These are phyloP conservation scores for Polietes domitor DNA, from an alignment of 2,888 invertebrate genomes.

Conservation along the genomic window DNA sequence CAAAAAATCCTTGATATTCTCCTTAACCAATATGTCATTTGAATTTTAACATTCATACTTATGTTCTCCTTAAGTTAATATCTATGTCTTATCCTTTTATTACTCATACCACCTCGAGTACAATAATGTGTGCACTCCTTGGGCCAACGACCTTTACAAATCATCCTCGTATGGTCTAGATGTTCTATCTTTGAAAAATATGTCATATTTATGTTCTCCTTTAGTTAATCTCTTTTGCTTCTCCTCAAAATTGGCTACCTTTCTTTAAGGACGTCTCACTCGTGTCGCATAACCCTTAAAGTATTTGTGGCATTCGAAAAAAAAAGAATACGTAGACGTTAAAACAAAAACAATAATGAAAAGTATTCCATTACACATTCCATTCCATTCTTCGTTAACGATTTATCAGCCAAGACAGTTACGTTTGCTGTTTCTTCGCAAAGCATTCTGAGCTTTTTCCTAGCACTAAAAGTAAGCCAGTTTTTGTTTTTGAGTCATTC, in stretches of 20 bases:
- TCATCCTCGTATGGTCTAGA: too few species aligned
- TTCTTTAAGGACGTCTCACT: background rate
- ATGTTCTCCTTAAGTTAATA: too few species aligned
- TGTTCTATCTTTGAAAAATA: background rate
- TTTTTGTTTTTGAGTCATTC: background rate
- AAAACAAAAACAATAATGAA: background rate
- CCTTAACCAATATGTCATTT: too few species aligned
- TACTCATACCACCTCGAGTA: too few species aligned
- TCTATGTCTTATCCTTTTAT: too few species aligned
- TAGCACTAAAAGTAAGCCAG: too few species aligned
- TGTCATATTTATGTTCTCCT: background rate
- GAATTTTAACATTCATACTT: too few species aligned
- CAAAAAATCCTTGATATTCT: too few species aligned
- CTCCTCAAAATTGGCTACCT: background rate
- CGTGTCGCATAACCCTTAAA: background rate
- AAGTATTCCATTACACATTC: constrained; percentile 26
- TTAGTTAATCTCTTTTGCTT: background rate
- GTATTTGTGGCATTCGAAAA: too few species aligned
- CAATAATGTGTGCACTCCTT: too few species aligned
- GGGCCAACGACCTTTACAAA: too few species aligned
- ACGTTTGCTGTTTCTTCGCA: constrained; percentile 3
- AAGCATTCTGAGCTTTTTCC: too few species aligned
- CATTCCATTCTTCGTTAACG: constrained; percentile 44
- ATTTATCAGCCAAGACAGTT: constrained; percentile 59
- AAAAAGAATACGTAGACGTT: background rate